Percentiles rank a stretch among this genome's conserved stretches.
Conservation (phyloP, 2,888 invertebrate genomes). For the Microchrysa polita region DNA sequence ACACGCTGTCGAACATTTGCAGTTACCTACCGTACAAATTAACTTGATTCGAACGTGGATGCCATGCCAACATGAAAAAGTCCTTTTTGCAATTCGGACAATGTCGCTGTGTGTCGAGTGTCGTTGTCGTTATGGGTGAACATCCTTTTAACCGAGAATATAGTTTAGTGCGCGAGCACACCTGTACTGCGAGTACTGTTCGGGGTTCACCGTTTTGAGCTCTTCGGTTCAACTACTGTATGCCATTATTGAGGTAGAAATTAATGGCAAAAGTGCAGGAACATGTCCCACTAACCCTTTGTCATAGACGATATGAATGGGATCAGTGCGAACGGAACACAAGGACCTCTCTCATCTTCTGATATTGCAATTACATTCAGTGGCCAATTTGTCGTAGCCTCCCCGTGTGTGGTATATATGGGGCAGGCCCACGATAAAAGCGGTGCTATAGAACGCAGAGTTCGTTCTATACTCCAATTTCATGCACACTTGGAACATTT, state of each 20-base stretch:
- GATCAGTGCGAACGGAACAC: not conserved
- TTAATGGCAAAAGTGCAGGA: too few species aligned
- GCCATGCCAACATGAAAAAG: not conserved
- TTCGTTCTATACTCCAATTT: conserved; percentile 5
- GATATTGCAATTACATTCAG: conserved; percentile 41
- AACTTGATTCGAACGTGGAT: conserved; percentile 16
- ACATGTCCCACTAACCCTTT: conserved; percentile 3
- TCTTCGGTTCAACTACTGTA: too few species aligned
- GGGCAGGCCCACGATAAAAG: too few species aligned
- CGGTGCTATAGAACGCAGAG: too few species aligned
- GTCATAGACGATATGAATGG: not conserved
- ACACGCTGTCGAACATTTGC: conserved; percentile 26
- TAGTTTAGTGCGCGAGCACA: too few species aligned
- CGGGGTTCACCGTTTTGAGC: too few species aligned
- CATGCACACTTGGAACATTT: not conserved
- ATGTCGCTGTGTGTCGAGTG: not conserved
- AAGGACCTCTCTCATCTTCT: conserved; percentile 3
- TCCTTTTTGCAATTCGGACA: conserved; percentile 11
- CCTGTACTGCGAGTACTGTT: too few species aligned
- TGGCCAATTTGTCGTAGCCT: conserved; percentile 15
- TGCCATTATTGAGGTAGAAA: too few species aligned
- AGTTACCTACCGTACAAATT: not conserved
- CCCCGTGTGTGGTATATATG: not conserved
- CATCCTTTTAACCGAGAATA: too few species aligned
- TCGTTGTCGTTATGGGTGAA: too few species aligned